Evolutionary conservation across 1,140 invertebrate species (phyloP), one percentile per base, ranked within the genome.

Genomic region (Leptoteleia sp.): DNA sequence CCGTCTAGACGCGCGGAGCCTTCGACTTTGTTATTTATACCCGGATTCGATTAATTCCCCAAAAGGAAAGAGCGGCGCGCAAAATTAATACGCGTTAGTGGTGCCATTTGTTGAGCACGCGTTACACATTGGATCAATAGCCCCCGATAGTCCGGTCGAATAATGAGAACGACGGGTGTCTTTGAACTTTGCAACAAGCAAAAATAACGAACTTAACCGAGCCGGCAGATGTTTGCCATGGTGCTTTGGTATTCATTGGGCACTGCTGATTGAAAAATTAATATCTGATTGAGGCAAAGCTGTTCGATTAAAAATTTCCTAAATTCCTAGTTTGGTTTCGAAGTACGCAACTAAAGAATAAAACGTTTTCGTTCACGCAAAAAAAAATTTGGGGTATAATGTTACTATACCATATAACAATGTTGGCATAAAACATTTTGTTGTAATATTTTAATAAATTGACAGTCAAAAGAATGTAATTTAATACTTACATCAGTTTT

Each of bases 141-240:
- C n/a, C n/a, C 25, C 31, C 7, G 54, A 42, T 33, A 45, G 42
- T 47, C 57, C 68, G 17, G 48, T 29, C 40, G 17, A 64, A 73
- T 73, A 55, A 64, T 57, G 38, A 73, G 42, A 29, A 22, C 12
- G 35, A 73, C 27, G 40, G 50, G 48, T 57, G 70, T 50, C 59
- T 73, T 73, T 73, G 70, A 73, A 73, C 70, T 73, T 64, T 64
- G 50, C 13, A 73, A 61, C 62, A 8, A 38, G 47, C 29, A 25
- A 67, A 48, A 47, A 40, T 17, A 42, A 38, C 8, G 15, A 37
- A 19, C 35, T n/a, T 22, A 3, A 5, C 2, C 19, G 19, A 16
- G 45, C 11, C 13, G 12, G 1, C 16, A 47, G 16, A 25, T 47
- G 43, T 61, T 61, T 47, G 38, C 31, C 15, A 43, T 29, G 27